phyloP scores from a whole-genome alignment of 1,140 invertebrate species.

The Cotesia typhae region DNA sequence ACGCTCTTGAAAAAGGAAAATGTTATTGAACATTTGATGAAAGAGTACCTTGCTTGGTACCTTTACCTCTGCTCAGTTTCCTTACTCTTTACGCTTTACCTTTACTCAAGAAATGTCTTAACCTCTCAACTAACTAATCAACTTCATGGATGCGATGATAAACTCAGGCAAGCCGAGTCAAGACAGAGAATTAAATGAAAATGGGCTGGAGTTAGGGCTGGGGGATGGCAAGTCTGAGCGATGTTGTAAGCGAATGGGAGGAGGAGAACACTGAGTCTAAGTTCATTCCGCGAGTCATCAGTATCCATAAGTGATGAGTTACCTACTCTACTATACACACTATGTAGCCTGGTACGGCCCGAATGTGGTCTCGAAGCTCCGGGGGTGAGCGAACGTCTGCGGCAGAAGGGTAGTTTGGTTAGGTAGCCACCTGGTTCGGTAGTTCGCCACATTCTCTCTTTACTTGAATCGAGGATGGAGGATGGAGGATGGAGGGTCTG shows the following conservation, averaged over 20 bases:
- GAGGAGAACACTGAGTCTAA: slow-evolving; percentile 49
- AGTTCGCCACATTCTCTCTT: slow-evolving; percentile 53
- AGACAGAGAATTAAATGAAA: slow-evolving; percentile 8
- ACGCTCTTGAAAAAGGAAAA: slow-evolving; percentile 50
- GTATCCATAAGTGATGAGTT: slow-evolving; percentile 68
- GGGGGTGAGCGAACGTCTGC: slow-evolving; percentile 29
- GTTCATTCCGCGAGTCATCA: slow-evolving; percentile 67
- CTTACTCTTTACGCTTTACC: background rate
- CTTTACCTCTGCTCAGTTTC: too few species aligned
- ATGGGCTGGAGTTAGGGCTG: slow-evolving; percentile 2
- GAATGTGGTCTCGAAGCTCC: slow-evolving; percentile 23
- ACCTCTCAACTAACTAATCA: too few species aligned
- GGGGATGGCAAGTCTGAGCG: slow-evolving; percentile 10
- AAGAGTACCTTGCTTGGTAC: slow-evolving; percentile 6
- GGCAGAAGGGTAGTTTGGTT: slow-evolving; percentile 40
- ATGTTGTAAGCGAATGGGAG: slow-evolving; percentile 21
- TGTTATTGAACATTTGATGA: slow-evolving; percentile 58
- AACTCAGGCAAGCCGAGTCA: background rate
- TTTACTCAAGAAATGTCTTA: too few species aligned
- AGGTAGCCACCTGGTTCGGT: slow-evolving; percentile 59
- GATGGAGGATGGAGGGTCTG: slow-evolving; percentile 17
- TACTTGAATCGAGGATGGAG: background rate
- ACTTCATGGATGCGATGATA: too few species aligned
- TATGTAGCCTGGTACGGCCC: slow-evolving; percentile 36
- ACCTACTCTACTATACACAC: slow-evolving; percentile 44